Percentiles rank a stretch among this genome's conserved stretches.
Conservation (phyloP, 2,888 invertebrate species). For the Hydriomena furcata region DNA sequence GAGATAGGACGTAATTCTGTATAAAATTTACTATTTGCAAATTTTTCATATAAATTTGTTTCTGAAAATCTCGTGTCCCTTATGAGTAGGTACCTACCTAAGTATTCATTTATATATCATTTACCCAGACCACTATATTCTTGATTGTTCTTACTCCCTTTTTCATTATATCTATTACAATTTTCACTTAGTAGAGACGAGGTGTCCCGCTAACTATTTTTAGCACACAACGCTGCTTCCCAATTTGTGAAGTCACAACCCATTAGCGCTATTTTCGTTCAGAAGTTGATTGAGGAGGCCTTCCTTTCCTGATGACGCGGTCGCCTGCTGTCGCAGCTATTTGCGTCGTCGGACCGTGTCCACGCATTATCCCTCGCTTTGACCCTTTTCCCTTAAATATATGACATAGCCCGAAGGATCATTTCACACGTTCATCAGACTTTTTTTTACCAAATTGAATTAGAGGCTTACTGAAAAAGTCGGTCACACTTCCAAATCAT, state of each 20-base stretch:
- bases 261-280: constrained; percentile 43
- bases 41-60: too few species aligned
- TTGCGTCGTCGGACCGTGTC: constrained; percentile 53
- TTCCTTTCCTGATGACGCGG: constrained; percentile 51
- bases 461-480: constrained; percentile 5
- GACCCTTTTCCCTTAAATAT: constrained; percentile 55
- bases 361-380: constrained; percentile 62
- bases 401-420: constrained; percentile 50
- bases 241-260: constrained; percentile 30
- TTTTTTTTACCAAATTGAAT: constrained; percentile 20
- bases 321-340: constrained; percentile 53
- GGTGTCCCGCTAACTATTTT: constrained; percentile 8
- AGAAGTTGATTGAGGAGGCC: constrained; percentile 42
- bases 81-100: too few species aligned
- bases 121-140: too few species aligned
- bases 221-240: constrained; percentile 14
- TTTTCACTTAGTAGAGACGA: background rate
- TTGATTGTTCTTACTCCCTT: too few species aligned
- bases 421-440: constrained; percentile 51
- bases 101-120: too few species aligned
- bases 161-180: background rate
- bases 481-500: constrained; percentile 4
- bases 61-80: too few species aligned
- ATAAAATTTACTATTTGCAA: too few species aligned
- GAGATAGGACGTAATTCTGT: background rate